These are phyloP conservation scores for Actenoides hombroni DNA, from an alignment of 2,113 vertebrate genomes.

Conservation along the genomic window DNA sequence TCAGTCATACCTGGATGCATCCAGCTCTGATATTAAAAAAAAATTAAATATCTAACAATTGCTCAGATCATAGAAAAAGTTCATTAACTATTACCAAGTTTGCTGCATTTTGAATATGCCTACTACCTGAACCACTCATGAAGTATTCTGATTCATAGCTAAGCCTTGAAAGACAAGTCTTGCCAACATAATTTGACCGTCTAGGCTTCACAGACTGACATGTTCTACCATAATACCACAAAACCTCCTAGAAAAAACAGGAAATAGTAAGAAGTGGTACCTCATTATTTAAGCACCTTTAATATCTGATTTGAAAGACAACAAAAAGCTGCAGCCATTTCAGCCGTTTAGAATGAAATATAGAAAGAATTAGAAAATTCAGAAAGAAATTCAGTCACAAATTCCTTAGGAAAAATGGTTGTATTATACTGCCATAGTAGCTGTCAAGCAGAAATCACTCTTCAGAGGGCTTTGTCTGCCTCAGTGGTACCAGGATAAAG, in stretches of 20 bases:
- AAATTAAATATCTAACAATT: not conserved
- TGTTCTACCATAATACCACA: not conserved
- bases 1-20: not conserved
- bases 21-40: not conserved
- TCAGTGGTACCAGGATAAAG: not conserved
- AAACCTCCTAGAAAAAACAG: not conserved
- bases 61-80: not conserved
- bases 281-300: not conserved
- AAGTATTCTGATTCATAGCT: not conserved
- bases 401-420: not conserved
- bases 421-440: not conserved
- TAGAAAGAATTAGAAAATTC: not conserved
- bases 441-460: not conserved
- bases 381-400: not conserved
- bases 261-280: not conserved
- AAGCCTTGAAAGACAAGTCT: not conserved
- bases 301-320: not conserved
- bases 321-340: not conserved
- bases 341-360: not conserved
- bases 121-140: not conserved
- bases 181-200: not conserved
- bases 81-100: not conserved
- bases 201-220: fast-evolving
- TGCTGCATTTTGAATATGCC: not conserved
- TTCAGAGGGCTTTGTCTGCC: not conserved